Evolutionary conservation across 2,113 vertebrate species (phyloP), one percentile per base, ranked within the genome.

Genomic region (Xenopus laevis): DNA sequence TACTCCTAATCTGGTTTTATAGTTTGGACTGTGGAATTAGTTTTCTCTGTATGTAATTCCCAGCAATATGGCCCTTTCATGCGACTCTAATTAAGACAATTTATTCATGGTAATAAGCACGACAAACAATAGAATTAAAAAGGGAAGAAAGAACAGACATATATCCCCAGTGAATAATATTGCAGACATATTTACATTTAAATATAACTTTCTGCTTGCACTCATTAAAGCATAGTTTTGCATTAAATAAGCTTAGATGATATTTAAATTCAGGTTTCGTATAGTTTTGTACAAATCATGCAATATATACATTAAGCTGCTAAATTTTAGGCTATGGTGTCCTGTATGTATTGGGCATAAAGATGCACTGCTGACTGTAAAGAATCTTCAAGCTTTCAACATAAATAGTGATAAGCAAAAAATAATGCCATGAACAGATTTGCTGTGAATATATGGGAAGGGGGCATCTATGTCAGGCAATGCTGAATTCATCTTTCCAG

Each of bases 31-130:
- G 15, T 9, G 72, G 20, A n/a, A 79, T 83, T 67, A 59, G 7
- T 45, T 81, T 83, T 80, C 82, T 80, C 40, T 71, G 78, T 71
- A 74, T 30, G 30, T 57, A 80, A 52, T 60, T 82, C 67, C 75
- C 79, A 76, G 68, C 65, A 84, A 68, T 65, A 65, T 6, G 78
- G 45, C 3, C 67, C n/a, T 52, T 82, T 65, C 80, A 76, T 76
- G 71, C 68, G 74, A 2, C 71, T 72, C 74, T 87, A 83, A 88
- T 87, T 86, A 82, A 83, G 79, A 83, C 80, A 46, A 72, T 72
- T 80, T 40, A 78, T 80, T 85, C 65, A 78, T 78, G 86, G 47
- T 71, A 82, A 80, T 61, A 81, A 81, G 20, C 80, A 80, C 44
- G 74, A 55, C 47, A 84, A 83, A 82, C 70, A 83, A 85, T 65